A percentile compares a stretch with the other conserved stretches of the same genome.
These are phyloP conservation scores for Oreochromis mossambicus DNA, from an alignment of 2,797 vertebrate species.

Conservation along the genomic window DNA sequence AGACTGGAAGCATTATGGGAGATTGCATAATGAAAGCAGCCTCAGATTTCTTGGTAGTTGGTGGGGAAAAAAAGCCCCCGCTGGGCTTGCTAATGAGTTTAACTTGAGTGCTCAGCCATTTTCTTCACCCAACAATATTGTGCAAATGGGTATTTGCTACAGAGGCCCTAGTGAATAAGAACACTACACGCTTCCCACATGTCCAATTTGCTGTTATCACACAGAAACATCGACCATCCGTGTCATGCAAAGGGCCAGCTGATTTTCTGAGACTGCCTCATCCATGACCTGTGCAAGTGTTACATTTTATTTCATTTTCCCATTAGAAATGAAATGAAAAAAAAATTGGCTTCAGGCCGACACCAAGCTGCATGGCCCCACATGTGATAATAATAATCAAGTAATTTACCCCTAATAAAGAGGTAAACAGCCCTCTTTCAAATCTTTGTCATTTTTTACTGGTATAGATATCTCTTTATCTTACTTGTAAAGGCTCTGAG, in stretches of 20 bases:
- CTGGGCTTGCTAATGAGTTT: slow-evolving; percentile 69
- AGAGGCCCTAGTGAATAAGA: slow-evolving; percentile 23
- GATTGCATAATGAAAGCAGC: slow-evolving; percentile 59
- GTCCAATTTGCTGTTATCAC: slow-evolving; percentile 34
- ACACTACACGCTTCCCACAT: slow-evolving; percentile 17
- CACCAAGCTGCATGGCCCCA: background rate
- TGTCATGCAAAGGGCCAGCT: background rate
- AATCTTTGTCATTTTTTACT: slow-evolving; percentile 40
- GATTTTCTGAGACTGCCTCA: background rate
- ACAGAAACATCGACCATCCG: slow-evolving; percentile 18
- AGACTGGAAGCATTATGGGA: slow-evolving; percentile 34
- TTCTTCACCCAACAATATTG: slow-evolving; percentile 57
- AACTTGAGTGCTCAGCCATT: slow-evolving; percentile 64
- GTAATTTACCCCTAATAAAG: slow-evolving; percentile 44
- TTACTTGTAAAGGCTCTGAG: slow-evolving; percentile 37
- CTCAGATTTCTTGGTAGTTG: slow-evolving; percentile 51
- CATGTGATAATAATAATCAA: slow-evolving; percentile 34
- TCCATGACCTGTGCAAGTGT: background rate
- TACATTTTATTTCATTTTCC: background rate
- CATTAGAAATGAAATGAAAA: background rate
- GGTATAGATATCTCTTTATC: slow-evolving; percentile 9
- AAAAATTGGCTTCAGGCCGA: background rate
- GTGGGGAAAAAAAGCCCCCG: slow-evolving; percentile 62
- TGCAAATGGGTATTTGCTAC: slow-evolving; percentile 56
- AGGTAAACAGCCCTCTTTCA: slow-evolving; percentile 31